Evolutionary conservation across 1,140 invertebrate genomes (phyloP), one percentile per base, ranked within the genome.

Genomic region (Prorops nasuta): DNA sequence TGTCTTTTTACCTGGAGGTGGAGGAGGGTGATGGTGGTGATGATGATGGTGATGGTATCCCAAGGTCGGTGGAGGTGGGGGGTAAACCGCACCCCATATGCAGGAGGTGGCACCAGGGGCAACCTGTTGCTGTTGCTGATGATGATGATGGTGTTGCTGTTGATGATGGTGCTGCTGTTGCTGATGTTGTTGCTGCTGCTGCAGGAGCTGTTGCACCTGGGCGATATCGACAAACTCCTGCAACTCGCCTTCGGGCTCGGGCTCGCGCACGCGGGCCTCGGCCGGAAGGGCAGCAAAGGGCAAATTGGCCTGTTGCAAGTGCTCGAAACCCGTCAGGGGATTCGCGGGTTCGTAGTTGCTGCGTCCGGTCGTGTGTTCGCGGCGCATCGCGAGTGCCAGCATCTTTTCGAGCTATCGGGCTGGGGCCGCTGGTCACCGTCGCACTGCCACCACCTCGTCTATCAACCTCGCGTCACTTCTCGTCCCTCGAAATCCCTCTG

Each of bases 311-410:
- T 67, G 71, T 50, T 75, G 73, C 28, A 76, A 57, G 55, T 75
- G 72, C 14, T 74, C 73, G 58, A 74, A 74, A 16, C 68, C 71
- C 51, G 63, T 67, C 35, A 72, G 66, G 48, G 72, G 61, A 60
- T 72, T 71, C 41, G 68, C 51, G 46, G 72, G 69, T 49, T 76
- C 73, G 64, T 74, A 74, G 64, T 70, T 69, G 60, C 58, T 64
- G 59, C 73, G 71, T 67, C 72, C 71, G 59, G 71, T 71, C 60
- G 72, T 71, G 54, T 74, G 73, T 76, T 76, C 73, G 68, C 73
- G 73, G 67, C 72, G 71, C 72, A 76, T 76, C 63, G 73, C 72
- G 66, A 74, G 72, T 61, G 73, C 72, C 72, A 74, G 72, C 73
- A 74, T 76, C 67, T 76, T 76, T 73, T 72, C 62, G 63, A 67